A percentile compares a stretch with the other conserved stretches of the same genome.
Evolutionary conservation across 2,113 vertebrate species (phyloP).

Genomic region (Caloenas nicobarica): DNA sequence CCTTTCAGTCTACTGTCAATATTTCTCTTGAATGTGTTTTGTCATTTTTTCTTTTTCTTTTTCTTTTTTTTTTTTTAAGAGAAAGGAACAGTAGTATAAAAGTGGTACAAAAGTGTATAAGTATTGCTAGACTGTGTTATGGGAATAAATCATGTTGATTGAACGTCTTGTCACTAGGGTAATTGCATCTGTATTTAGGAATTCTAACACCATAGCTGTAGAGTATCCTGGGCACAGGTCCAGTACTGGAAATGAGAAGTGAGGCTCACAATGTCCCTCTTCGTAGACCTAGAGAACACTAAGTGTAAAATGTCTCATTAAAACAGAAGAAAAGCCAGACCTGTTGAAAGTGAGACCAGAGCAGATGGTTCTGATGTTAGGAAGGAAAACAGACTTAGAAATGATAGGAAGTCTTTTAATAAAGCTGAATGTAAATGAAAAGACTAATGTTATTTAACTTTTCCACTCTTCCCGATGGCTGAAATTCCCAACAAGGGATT

Average conservation of each 20-base stretch:
- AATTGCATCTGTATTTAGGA: slow-evolving; percentile 23
- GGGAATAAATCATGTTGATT: slow-evolving; percentile 31
- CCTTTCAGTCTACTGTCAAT: background rate
- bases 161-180: slow-evolving; percentile 6
- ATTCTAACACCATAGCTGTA: background rate
- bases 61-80: background rate
- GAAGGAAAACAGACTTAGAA: background rate
- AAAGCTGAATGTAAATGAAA: background rate
- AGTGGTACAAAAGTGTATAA: background rate
- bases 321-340: slow-evolving; percentile 10
- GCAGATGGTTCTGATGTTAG: background rate
- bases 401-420: background rate
- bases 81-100: background rate
- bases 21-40: background rate
- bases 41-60: background rate
- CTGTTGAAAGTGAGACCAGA: background rate
- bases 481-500: background rate
- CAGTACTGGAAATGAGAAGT: slow-evolving; percentile 37
- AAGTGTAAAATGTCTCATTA: slow-evolving; percentile 35
- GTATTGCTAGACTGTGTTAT: background rate
- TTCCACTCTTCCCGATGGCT: background rate
- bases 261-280: background rate
- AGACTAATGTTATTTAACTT: slow-evolving; percentile 16
- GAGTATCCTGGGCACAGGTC: slow-evolving; percentile 23
- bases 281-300: background rate